phyloP scores from a whole-genome alignment of 2,888 invertebrate species.

The Volucella inanis region DNA sequence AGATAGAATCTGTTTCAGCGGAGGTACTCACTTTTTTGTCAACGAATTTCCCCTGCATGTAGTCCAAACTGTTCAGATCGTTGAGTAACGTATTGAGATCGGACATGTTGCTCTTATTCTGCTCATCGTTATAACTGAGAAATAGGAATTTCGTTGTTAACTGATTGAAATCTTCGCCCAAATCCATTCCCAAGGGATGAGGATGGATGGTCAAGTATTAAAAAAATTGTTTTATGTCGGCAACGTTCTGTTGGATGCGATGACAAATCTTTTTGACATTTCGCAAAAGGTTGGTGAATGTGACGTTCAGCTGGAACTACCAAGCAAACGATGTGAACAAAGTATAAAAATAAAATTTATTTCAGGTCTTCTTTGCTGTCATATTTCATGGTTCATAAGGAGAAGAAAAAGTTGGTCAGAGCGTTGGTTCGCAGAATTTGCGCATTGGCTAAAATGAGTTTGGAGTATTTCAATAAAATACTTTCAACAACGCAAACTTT shows the following conservation, averaged over 20 bases:
- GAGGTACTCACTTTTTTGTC: slow-evolving; percentile 73
- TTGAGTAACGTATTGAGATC: slow-evolving; percentile 85
- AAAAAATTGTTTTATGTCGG: slow-evolving; percentile 30
- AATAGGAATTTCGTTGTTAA: slow-evolving; percentile 78
- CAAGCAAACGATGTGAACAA: background rate
- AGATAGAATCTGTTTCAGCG: background rate
- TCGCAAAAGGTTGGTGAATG: background rate
- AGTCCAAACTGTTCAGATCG: slow-evolving; percentile 87
- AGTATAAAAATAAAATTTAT: too few relatives aligned
- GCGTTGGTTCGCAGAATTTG: too few relatives aligned
- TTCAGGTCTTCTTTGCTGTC: too few relatives aligned
- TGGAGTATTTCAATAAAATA: too few relatives aligned
- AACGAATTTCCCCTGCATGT: slow-evolving; percentile 81
- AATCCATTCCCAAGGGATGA: slow-evolving; percentile 70
- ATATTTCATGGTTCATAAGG: too few relatives aligned
- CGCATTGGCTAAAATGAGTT: too few relatives aligned
- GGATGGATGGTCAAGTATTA: slow-evolving; percentile 34
- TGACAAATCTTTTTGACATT: slow-evolving; percentile 54
- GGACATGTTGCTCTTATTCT: slow-evolving; percentile 83
- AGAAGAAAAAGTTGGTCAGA: too few relatives aligned
- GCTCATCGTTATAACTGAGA: slow-evolving; percentile 77
- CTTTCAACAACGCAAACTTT: too few relatives aligned
- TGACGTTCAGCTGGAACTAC: slow-evolving; percentile 15
- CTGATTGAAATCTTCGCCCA: slow-evolving; percentile 70
- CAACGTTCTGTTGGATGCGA: slow-evolving; percentile 8